Base-by-base conservation (phyloP, 1,140 invertebrate genomes). In the Brachystomella parvula region DNA sequence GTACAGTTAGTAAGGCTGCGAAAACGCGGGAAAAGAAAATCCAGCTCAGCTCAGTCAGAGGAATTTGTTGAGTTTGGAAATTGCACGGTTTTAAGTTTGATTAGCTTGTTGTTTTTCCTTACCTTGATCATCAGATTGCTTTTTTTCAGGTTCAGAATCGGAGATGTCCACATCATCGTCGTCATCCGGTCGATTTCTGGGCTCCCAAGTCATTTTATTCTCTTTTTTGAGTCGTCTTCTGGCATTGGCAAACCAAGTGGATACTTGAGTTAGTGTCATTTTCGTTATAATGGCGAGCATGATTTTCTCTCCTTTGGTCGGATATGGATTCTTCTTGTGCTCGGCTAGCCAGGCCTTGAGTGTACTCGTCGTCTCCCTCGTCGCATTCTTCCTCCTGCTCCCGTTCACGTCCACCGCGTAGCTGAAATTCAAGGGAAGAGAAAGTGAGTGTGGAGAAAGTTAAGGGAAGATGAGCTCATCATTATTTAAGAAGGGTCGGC, bases 281-380 rank as follows among this genome's bases (percentile, higher is more conserved):
- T 83, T 83, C 6, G 84, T 85, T 63, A 85, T 80, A 70, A 85
- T 82, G 63, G 84, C 84, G 64, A 86, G 74, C 81, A 85, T 83
- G 61, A 85, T 83, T 75, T 86, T 86, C 74, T 86, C 84, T 21
- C 82, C 83, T 75, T 85, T 86, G 24, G 83, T 85, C 2, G 84
- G 84, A 75, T 86, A 86, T 9, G 84, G 84, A 75, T 86, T 86
- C 53, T 73, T 73, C 61, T 70, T 73, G 35, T 89, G 82, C 87
- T 97, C 76, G 86, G 86, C 73, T 83, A 96, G 79, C 96, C 95
- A 96, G 82, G 82, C 81, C 79, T 98, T 98, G 12, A 98, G 79
- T 2, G 94, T 96, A 77, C 90, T 94, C 28, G 95, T 98, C 26
- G 94, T 97, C 80, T 98, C 95, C 63, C 95, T 80, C 26, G 96